phyloP scores from a whole-genome alignment of 1,140 invertebrate species.

The Tetraneura akinire region DNA sequence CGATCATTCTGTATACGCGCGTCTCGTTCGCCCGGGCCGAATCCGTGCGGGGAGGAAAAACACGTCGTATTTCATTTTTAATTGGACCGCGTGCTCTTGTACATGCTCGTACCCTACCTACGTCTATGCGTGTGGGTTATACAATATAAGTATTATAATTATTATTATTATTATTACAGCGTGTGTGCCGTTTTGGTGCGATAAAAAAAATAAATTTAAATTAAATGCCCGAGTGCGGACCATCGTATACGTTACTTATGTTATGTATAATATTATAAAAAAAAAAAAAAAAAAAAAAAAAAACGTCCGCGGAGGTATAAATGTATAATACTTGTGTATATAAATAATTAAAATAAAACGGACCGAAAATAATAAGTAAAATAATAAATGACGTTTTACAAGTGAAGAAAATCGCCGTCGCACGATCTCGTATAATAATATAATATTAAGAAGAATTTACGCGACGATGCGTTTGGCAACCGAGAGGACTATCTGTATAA shows the following conservation, averaged over 20 bases:
- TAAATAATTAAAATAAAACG: conserved; percentile 18
- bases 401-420: conserved; percentile 11
- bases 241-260: not conserved
- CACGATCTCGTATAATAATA: no score
- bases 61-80: conserved; percentile 51
- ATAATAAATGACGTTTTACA: conserved; percentile 1
- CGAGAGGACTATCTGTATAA: not conserved
- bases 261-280: not conserved
- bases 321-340: no score
- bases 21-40: not conserved
- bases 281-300: no score
- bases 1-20: no score
- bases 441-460: no score
- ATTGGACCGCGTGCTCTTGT: not conserved
- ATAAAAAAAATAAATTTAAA: not conserved
- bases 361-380: not conserved
- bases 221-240: not conserved
- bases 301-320: not conserved
- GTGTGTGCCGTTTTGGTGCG: not conserved
- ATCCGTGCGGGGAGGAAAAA: conserved; percentile 8
- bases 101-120: not conserved
- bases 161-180: no score
- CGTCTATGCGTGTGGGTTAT: not conserved
- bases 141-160: no score
- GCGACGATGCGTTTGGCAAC: conserved; percentile 11